Conservation (phyloP, 2,888 invertebrate species). For the Himalopsyche anomala region DNA sequence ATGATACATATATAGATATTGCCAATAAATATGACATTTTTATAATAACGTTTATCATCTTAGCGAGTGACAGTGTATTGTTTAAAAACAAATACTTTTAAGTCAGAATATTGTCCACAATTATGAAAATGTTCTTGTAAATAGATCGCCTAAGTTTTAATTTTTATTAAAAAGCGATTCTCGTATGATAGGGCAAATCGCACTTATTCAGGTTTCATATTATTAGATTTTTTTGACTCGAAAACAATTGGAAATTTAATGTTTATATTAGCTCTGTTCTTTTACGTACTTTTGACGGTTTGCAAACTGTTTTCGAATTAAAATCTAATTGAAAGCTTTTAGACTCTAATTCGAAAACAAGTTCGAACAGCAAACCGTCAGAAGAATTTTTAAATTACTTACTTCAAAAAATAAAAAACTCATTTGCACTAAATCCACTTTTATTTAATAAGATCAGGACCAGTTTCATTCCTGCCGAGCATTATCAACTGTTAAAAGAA, state of each 20-base stretch:
- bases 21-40: constrained; percentile 46
- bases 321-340: no score
- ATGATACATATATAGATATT: constrained; percentile 3
- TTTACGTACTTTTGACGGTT: no score
- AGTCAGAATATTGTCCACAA: constrained; percentile 38
- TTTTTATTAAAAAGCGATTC: not conserved
- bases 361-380: no score
- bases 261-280: not conserved
- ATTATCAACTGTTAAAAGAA: no score
- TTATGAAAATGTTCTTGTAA: constrained; percentile 34
- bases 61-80: constrained; percentile 36
- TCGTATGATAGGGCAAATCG: not conserved
- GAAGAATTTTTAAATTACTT: no score
- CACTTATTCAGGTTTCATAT: constrained; percentile 10
- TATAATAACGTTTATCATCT: constrained; percentile 36
- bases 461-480: no score
- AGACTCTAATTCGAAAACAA: no score
- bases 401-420: no score
- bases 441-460: no score
- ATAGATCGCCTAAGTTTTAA: constrained; percentile 36
- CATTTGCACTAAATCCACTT: no score
- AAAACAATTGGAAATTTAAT: not conserved
- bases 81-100: constrained; percentile 32
- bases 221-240: not conserved
- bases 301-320: no score